Conservation (phyloP, 2,888 invertebrate genomes). For the Polylopha cassiicola region DNA sequence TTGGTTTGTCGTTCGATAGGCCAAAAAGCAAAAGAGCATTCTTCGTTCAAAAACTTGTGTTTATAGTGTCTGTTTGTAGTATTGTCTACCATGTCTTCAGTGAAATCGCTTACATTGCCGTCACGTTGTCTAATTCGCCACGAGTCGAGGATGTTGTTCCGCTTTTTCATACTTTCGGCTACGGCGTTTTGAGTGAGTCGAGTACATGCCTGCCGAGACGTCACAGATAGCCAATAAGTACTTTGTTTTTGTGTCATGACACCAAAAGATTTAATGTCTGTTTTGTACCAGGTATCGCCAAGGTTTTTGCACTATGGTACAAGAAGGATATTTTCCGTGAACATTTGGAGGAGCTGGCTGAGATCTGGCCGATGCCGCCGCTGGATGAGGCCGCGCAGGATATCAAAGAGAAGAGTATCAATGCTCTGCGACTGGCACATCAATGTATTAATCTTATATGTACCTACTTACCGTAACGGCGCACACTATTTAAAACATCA, state of each 20-base stretch:
- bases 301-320: slow-evolving; percentile 62
- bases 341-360: slow-evolving; percentile 53
- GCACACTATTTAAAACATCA: too few species aligned
- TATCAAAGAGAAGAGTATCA: slow-evolving; percentile 53
- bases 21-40: slow-evolving; percentile 36
- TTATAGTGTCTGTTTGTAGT: slow-evolving; percentile 44
- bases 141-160: slow-evolving; percentile 67
- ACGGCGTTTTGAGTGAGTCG: slow-evolving; percentile 62
- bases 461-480: too few species aligned
- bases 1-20: slow-evolving; percentile 54
- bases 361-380: slow-evolving; percentile 64
- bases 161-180: slow-evolving; percentile 67
- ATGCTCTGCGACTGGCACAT: slow-evolving; percentile 52
- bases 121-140: slow-evolving; percentile 61
- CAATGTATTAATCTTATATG: too few species aligned
- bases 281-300: slow-evolving; percentile 34
- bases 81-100: slow-evolving; percentile 65
- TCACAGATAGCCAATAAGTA: slow-evolving; percentile 1
- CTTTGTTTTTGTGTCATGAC: background rate
- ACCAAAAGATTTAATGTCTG: background rate
- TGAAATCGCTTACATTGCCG: slow-evolving; percentile 58
- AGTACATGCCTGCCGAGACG: slow-evolving; percentile 6
- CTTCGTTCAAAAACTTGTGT: slow-evolving; percentile 49
- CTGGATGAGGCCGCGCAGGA: slow-evolving; percentile 43
- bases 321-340: slow-evolving; percentile 56